A percentile compares a stretch with the other conserved stretches of the same genome.
Conservation (phyloP, 35 echinoderm and acorn worm genomes). For the Acanthaster planci region DNA sequence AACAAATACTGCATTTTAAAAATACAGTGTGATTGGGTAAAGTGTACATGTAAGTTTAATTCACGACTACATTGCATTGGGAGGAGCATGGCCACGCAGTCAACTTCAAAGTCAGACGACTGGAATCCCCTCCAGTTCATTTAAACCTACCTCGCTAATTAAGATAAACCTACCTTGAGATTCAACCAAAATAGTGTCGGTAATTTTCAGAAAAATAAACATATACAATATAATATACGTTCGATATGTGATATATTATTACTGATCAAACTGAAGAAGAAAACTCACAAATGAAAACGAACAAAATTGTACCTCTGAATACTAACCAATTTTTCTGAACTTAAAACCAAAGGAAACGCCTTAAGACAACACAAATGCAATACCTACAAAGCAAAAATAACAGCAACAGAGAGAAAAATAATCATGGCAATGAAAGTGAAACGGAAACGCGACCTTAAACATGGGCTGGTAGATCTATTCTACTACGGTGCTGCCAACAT, state of each 20-base stretch:
- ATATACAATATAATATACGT: slow-evolving; percentile 30
- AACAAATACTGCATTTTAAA: slow-evolving; percentile 24
- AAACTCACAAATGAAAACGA: neutral
- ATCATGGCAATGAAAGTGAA: neutral
- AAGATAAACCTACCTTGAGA: neutral
- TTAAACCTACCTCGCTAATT: neutral
- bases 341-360: neutral
- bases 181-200: neutral
- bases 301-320: slow-evolving; percentile 10
- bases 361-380: neutral
- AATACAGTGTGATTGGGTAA: neutral
- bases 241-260: slow-evolving; percentile 20
- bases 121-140: too few relatives aligned
- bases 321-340: neutral
- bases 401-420: neutral
- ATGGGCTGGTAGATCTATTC: too few relatives aligned
- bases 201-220: slow-evolving; percentile 13
- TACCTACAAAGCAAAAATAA: neutral
- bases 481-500: too few relatives aligned
- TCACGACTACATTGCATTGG: neutral
- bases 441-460: neutral
- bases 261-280: neutral
- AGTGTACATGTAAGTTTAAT: neutral
- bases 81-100: neutral
- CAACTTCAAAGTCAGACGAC: too few relatives aligned